Conservation (phyloP, 2,888 invertebrate species). For the Nymphalis polychloros region DNA sequence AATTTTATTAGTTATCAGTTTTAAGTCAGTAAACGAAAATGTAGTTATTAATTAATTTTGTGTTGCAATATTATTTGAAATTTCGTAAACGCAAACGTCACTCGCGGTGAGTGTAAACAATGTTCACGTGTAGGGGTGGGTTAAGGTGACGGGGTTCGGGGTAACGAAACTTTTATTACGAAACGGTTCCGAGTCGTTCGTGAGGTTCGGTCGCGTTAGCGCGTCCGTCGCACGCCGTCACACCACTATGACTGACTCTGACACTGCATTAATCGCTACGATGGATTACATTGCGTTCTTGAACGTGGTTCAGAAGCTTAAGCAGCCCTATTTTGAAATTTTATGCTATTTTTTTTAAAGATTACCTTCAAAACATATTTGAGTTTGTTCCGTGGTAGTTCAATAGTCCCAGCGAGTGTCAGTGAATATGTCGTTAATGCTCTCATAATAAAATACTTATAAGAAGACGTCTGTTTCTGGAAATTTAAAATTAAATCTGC, state of each 20-base stretch:
- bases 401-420: too few relatives aligned
- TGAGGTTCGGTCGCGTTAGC: slow-evolving; percentile 47
- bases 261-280: slow-evolving; percentile 25
- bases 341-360: too few relatives aligned
- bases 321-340: neutral
- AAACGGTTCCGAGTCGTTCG: slow-evolving; percentile 51
- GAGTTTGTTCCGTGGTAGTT: too few relatives aligned
- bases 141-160: slow-evolving; percentile 35
- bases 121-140: slow-evolving; percentile 43
- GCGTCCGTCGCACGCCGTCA: slow-evolving; percentile 51
- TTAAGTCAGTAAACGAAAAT: neutral
- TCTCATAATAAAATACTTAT: too few relatives aligned
- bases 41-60: neutral
- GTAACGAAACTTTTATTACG: slow-evolving; percentile 59
- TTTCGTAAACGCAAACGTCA: slow-evolving; percentile 26
- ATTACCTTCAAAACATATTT: too few relatives aligned
- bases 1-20: neutral
- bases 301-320: neutral
- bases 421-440: too few relatives aligned
- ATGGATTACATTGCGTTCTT: slow-evolving; percentile 8
- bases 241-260: slow-evolving; percentile 47
- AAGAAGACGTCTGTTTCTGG: too few relatives aligned
- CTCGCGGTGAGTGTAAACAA: slow-evolving; percentile 37
- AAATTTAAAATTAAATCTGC: too few relatives aligned
- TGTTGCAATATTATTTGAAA: neutral